These are phyloP conservation scores for Pogona vitticeps DNA, from an alignment of 2,113 vertebrate genomes.

Conservation along the genomic window DNA sequence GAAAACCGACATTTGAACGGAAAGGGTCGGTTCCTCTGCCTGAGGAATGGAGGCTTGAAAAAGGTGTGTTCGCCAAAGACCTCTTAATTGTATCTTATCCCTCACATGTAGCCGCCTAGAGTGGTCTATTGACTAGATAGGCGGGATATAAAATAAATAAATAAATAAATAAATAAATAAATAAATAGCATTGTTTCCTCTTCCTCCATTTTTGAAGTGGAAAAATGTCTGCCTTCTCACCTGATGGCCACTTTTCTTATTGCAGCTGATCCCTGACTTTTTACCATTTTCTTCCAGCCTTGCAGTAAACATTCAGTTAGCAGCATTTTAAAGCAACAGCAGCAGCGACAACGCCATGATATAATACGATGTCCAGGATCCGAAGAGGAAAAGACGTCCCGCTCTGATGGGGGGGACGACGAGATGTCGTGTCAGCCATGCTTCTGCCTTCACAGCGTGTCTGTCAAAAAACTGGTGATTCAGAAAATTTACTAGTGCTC, in stretches of 20 bases:
- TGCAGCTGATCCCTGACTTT: constrained; percentile 48
- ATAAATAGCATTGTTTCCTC: too few relatives aligned
- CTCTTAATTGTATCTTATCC: constrained; percentile 31
- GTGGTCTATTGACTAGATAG: too few relatives aligned
- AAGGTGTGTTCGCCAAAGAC: background rate
- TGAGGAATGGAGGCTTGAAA: background rate
- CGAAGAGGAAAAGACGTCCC: constrained; percentile 52
- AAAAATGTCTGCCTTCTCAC: too few relatives aligned
- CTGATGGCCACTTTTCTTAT: constrained; percentile 33
- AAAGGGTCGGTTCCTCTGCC: background rate
- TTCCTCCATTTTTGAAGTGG: too few relatives aligned
- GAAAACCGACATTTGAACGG: background rate
- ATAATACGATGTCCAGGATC: constrained; percentile 33
- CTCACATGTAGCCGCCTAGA: constrained; percentile 20
- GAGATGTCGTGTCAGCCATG: constrained; percentile 50
- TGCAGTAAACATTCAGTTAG: constrained; percentile 39
- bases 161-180: too few relatives aligned
- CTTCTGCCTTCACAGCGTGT: constrained; percentile 55
- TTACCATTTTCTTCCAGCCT: constrained; percentile 55
- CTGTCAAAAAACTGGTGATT: constrained; percentile 72
- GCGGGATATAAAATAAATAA: too few relatives aligned
- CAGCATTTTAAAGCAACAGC: constrained; percentile 55
- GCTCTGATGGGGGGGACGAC: constrained; percentile 66
- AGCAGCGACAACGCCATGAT: constrained; percentile 44
- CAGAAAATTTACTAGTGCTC: constrained; percentile 72